A percentile compares a stretch with the other conserved stretches of the same genome.
These are phyloP conservation scores for Caenorhabditis panamensis DNA, from an alignment of 2,888 invertebrate species.

Conservation along the genomic window DNA sequence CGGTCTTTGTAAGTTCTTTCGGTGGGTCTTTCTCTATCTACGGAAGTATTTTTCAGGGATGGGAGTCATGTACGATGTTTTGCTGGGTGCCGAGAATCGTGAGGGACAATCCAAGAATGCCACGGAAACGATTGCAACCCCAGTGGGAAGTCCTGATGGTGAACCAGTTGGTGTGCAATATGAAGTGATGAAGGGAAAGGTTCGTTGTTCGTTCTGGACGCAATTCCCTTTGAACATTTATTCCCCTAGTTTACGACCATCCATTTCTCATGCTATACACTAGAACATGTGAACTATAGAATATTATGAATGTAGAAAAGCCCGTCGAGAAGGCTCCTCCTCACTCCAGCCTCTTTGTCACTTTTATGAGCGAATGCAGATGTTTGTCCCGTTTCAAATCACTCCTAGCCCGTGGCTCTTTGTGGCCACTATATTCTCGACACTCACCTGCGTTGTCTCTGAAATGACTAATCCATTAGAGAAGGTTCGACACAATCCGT, in stretches of 20 bases:
- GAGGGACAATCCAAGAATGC: slow-evolving; percentile 96
- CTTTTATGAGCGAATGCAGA: slow-evolving; percentile 54
- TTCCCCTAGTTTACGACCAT: slow-evolving; percentile 36
- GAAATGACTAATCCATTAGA: slow-evolving; percentile 18
- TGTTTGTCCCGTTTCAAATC: slow-evolving; percentile 24
- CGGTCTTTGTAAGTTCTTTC: slow-evolving; percentile 69
- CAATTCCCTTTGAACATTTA: slow-evolving; percentile 12
- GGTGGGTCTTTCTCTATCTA: not conserved
- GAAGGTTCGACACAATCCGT: slow-evolving; percentile 18
- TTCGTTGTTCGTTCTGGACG: slow-evolving; percentile 40
- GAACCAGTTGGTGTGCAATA: slow-evolving; percentile 79
- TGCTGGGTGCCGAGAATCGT: slow-evolving; percentile 95
- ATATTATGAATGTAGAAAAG: slow-evolving; percentile 55
- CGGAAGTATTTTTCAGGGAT: slow-evolving; percentile 70
- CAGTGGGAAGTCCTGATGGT: slow-evolving; percentile 86
- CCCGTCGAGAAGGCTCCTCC: slow-evolving; percentile 10
- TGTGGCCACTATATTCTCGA: slow-evolving; percentile 22
- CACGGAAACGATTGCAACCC: slow-evolving; percentile 92
- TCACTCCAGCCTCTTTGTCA: slow-evolving; percentile 39
- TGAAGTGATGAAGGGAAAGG: slow-evolving; percentile 75
- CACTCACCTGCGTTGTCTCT: slow-evolving; percentile 12
- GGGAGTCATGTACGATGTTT: slow-evolving; percentile 88
- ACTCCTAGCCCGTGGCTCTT: slow-evolving; percentile 17
- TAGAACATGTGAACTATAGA: slow-evolving; percentile 45
- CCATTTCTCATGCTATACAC: slow-evolving; percentile 43